Base-by-base conservation (phyloP, 2,797 vertebrate species). In the Zalophus californianus region DNA sequence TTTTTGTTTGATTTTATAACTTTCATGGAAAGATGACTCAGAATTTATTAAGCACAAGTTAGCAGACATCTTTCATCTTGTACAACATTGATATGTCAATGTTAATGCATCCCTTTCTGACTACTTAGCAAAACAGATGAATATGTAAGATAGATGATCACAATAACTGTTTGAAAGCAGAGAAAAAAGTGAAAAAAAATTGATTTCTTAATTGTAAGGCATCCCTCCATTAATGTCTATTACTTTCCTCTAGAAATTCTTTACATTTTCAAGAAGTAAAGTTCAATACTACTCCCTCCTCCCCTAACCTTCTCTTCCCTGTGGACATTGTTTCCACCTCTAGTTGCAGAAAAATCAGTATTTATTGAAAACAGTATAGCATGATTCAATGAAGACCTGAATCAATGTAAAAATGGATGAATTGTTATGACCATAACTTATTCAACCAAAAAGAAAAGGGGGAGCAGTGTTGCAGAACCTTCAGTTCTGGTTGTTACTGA, bases 1-100 rank as follows among this genome's bases (percentile, higher is more conserved):
- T 82, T 91, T 88, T 96, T 68, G 60, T 93, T 68, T 95, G 52
- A 87, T 87, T 86, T 93, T 96, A 38, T 88, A 44, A 78, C 73
- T 83, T 96, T 86, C 62, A 56, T 58, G 54, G 23, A 62, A 95
- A 89, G 91, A 79, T 70, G 38, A 66, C 44, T 87, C 50, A 58
- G 80, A 94, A 83, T 2, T 90, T 29, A 79, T n/a, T 48, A 86
- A 90, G 38, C 13, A 82, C 58, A 96, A 89, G 16, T 84, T 77
- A 66, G 35, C 35, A 83, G 66, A 52, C 3, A 66, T 64, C 50
- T 56, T 92, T 86, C 27, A 90, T 41, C 35, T 79, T 82, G 27
- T 48, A 8, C 32, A 88, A 29, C 21, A 96, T 7, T 68, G n/a
- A 73, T 21, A 58, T 10, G 38, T 48, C 66, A 79, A 3, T 56